These are phyloP conservation scores for Nomada ruficornis DNA, from an alignment of 2,888 invertebrate species.

Conservation along the genomic window DNA sequence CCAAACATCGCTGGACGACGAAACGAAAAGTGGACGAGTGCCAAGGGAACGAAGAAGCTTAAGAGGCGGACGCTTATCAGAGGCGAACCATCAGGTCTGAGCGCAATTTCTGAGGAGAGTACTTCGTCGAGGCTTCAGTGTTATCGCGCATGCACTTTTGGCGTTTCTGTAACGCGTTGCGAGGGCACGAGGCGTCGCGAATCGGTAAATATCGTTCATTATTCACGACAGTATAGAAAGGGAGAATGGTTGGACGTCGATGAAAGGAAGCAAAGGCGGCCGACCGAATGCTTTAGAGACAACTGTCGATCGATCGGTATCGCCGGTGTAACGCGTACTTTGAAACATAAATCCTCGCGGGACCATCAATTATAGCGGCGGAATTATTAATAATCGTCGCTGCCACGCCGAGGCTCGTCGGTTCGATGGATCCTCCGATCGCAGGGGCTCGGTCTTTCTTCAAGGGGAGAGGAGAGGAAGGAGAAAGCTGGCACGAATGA, in stretches of 20 bases:
- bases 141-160: too few relatives aligned
- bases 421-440: constrained; percentile 62
- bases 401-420: constrained; percentile 41
- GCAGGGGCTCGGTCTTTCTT: constrained; percentile 35
- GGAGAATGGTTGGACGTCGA: constrained; percentile 17
- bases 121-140: not conserved
- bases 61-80: not conserved
- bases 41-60: too few relatives aligned
- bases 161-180: not conserved
- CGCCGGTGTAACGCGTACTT: constrained; percentile 31
- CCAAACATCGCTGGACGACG: too few relatives aligned
- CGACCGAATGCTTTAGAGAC: constrained; percentile 22
- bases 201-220: constrained; percentile 19
- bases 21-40: too few relatives aligned
- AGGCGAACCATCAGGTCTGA: not conserved
- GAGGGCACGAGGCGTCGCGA: not conserved
- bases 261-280: constrained; percentile 16
- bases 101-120: not conserved
- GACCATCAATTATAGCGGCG: constrained; percentile 57
- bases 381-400: constrained; percentile 72
- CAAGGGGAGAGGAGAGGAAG: not conserved
- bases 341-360: constrained; percentile 42
- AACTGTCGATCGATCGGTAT: constrained; percentile 55
- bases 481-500: constrained; percentile 55
- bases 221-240: not conserved